These are phyloP conservation scores for Drosophila lutescens DNA, from an alignment of 2,888 invertebrate genomes.

Conservation along the genomic window DNA sequence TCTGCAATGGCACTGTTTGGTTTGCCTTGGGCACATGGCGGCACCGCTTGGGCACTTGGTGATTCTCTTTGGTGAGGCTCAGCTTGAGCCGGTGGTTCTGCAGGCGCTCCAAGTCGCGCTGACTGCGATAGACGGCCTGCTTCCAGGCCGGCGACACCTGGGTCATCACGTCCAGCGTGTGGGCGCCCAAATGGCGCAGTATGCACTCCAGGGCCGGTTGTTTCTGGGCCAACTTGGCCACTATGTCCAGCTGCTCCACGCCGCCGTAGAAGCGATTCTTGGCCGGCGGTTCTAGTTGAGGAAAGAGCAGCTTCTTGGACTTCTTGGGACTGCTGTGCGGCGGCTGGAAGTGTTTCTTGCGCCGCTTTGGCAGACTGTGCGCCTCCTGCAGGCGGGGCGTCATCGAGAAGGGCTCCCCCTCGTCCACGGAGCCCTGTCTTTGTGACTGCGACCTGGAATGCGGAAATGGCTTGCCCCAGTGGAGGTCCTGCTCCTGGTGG, in stretches of 20 bases:
- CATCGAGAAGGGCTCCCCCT: constrained; percentile 21
- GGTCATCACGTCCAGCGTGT: constrained; percentile 66
- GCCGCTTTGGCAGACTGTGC: constrained; percentile 47
- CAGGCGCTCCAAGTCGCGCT: constrained; percentile 51
- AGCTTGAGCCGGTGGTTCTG: constrained; percentile 62
- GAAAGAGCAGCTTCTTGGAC: constrained; percentile 66
- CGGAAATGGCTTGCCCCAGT: constrained; percentile 26
- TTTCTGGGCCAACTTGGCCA: constrained; percentile 53
- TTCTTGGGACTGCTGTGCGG: constrained; percentile 70
- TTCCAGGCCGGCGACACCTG: constrained; percentile 57
- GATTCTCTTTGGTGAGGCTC: constrained; percentile 62
- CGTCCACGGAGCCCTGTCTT: background rate
- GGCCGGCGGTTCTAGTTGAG: constrained; percentile 17
- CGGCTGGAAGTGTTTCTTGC: constrained; percentile 47
- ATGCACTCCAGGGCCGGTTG: constrained; percentile 64
- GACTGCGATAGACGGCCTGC: constrained; percentile 49
- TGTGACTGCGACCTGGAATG: constrained; percentile 9
- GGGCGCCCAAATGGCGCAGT: constrained; percentile 46
- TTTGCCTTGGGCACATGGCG: constrained; percentile 35
- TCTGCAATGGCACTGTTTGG: constrained; percentile 67
- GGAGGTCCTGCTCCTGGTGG: constrained; percentile 9
- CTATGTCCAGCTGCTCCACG: constrained; percentile 62
- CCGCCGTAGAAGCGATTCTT: constrained; percentile 61
- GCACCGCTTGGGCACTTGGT: constrained; percentile 29
- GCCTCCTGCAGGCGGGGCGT: constrained; percentile 47